phyloP scores from a whole-genome alignment of 2,888 invertebrate genomes.

The Apoderus coryli region DNA sequence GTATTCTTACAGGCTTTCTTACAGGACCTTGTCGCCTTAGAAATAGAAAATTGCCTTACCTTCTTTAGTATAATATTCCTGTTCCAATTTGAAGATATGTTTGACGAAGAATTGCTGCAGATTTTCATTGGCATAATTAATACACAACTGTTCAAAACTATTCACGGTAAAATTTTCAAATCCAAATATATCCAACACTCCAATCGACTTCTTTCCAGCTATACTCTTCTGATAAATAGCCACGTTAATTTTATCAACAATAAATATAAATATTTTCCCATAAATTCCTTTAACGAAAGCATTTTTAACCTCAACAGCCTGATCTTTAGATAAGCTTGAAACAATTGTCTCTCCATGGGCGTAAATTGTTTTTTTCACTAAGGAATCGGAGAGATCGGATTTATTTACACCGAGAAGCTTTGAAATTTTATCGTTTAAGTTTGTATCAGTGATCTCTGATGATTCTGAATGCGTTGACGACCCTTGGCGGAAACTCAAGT shows the following conservation, averaged over 20 bases:
- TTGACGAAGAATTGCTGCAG: slow-evolving; percentile 92
- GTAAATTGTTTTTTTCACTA: slow-evolving; percentile 77
- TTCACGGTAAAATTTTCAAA: slow-evolving; percentile 89
- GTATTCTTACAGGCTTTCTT: no score
- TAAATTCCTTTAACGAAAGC: slow-evolving; percentile 90
- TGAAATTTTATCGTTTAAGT: slow-evolving; percentile 55
- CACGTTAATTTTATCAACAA: slow-evolving; percentile 79
- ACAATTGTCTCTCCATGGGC: slow-evolving; percentile 65
- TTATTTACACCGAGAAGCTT: slow-evolving; percentile 56
- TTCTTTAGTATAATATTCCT: slow-evolving; percentile 81
- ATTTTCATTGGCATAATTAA: slow-evolving; percentile 94
- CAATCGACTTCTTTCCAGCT: slow-evolving; percentile 56
- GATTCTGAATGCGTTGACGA: slow-evolving; percentile 71
- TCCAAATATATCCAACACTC: slow-evolving; percentile 91
- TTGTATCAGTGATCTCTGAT: slow-evolving; percentile 63
- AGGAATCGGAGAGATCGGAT: slow-evolving; percentile 55
- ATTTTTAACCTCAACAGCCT: slow-evolving; percentile 74
- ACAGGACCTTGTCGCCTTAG: no score
- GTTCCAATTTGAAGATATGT: slow-evolving; percentile 92
- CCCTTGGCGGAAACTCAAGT: slow-evolving; percentile 66
- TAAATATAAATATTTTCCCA: slow-evolving; percentile 77
- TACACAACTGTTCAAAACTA: slow-evolving; percentile 92
- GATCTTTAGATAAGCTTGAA: slow-evolving; percentile 56
- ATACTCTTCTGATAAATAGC: slow-evolving; percentile 58
- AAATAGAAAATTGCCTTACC: no score